Evolutionary conservation across 2,113 vertebrate species (phyloP).

Genomic region (Paradoxurus hermaphroditus): DNA sequence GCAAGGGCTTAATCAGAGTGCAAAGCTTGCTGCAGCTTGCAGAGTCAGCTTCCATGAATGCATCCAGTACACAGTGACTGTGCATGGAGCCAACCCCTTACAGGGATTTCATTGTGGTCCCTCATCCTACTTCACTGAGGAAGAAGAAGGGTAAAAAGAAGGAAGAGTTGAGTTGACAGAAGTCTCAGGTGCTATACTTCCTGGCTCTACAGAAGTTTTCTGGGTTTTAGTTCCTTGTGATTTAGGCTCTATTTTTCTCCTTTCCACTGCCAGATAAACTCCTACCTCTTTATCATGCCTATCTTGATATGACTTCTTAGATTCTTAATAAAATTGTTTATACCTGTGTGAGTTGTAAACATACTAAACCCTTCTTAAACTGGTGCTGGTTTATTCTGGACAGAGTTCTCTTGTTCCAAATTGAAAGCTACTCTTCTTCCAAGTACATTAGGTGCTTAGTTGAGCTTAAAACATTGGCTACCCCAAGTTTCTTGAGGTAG

Average conservation of each 20-base stretch:
- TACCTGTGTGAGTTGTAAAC: conserved; percentile 37
- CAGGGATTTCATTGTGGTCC: neutral
- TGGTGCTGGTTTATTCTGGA: neutral
- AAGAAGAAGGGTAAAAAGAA: neutral
- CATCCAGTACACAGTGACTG: neutral
- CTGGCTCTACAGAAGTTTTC: neutral
- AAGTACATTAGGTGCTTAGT: neutral
- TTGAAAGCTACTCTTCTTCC: neutral
- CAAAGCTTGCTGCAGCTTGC: neutral
- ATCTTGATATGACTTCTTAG: neutral
- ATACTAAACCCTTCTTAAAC: conserved; percentile 5
- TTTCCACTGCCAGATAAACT: neutral
- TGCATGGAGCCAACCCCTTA: neutral
- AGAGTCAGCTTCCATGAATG: neutral
- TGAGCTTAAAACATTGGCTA: neutral
- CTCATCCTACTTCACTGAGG: neutral
- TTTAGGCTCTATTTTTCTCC: conserved; percentile 19
- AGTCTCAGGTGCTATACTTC: neutral
- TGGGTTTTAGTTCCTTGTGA: neutral
- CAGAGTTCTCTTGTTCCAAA: neutral
- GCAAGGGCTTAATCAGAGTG: conserved; percentile 8
- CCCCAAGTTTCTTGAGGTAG: neutral
- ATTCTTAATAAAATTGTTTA: neutral
- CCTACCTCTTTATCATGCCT: neutral
- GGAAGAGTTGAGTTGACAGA: neutral